Evolutionary conservation across 2,797 vertebrate genomes (phyloP).

Genomic region (Helostoma temminkii): DNA sequence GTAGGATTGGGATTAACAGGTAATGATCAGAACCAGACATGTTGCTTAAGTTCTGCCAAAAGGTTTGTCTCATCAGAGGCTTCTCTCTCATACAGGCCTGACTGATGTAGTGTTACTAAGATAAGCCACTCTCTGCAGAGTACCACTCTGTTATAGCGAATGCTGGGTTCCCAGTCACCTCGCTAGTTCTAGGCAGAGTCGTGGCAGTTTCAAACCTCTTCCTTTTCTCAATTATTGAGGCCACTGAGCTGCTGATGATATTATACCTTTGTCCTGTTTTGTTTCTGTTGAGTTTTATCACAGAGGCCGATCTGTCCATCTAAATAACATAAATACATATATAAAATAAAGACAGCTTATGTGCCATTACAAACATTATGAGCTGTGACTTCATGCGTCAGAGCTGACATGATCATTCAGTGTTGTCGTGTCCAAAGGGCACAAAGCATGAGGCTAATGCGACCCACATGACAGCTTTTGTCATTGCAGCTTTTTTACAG

Average conservation of each 20-base stretch:
- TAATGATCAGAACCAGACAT: too few relatives aligned
- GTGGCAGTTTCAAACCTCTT: too few relatives aligned
- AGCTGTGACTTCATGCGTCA: conserved; percentile 21
- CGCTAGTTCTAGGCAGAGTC: background rate
- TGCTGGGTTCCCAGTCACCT: background rate
- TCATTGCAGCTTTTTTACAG: conserved; percentile 11
- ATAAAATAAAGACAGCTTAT: background rate
- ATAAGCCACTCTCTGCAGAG: background rate
- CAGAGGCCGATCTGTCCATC: too few relatives aligned
- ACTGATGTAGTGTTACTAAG: background rate
- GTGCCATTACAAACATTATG: background rate
- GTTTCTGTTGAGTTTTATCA: too few relatives aligned
- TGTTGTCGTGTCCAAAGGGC: conserved; percentile 9
- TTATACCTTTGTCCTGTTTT: too few relatives aligned
- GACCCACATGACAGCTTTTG: conserved; percentile 28
- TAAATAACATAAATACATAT: background rate
- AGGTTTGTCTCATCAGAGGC: background rate
- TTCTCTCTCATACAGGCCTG: background rate
- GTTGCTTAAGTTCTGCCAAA: too few relatives aligned
- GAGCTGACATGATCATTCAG: conserved; percentile 23
- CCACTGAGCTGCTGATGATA: too few relatives aligned
- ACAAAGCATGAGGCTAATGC: background rate
- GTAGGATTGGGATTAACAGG: too few relatives aligned
- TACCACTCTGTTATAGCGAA: background rate
- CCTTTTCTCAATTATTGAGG: too few relatives aligned